These are phyloP conservation scores for Halcyon leucocephala DNA, from an alignment of 2,797 vertebrate genomes.

Conservation along the genomic window DNA sequence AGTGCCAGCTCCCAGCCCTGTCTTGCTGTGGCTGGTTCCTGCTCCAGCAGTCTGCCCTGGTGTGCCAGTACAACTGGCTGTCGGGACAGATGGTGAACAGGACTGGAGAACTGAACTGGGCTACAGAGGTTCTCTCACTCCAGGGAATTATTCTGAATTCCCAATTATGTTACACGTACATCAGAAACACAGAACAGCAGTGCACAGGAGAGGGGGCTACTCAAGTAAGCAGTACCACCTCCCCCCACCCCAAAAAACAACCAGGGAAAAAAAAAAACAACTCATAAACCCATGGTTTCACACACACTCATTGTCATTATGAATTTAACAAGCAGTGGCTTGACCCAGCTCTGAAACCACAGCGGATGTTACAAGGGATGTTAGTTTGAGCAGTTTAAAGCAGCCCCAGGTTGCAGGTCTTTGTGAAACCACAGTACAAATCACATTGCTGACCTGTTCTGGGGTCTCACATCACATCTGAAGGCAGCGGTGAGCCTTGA, in stretches of 20 bases:
- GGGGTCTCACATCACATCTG: background rate
- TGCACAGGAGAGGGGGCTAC: background rate
- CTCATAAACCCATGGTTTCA: background rate
- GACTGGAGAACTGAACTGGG: background rate
- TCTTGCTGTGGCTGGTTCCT: background rate
- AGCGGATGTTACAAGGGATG: background rate
- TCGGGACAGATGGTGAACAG: background rate
- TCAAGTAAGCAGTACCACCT: background rate
- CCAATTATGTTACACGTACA: rapidly evolving
- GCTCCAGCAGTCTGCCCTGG: background rate
- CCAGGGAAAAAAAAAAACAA: background rate
- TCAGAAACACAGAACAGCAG: rapidly evolving
- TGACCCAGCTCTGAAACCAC: background rate
- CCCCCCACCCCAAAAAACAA: too few species aligned
- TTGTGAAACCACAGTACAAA: background rate
- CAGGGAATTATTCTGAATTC: background rate
- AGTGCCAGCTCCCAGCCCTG: background rate
- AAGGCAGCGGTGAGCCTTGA: background rate
- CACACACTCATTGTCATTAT: rapidly evolving
- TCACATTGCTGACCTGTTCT: background rate
- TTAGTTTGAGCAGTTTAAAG: background rate
- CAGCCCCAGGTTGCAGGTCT: background rate
- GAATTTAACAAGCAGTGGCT: background rate
- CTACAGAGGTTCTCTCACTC: background rate
- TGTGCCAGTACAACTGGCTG: background rate